These are phyloP conservation scores for Ophion slaviceki DNA, from an alignment of 2,888 invertebrate species.

Conservation along the genomic window DNA sequence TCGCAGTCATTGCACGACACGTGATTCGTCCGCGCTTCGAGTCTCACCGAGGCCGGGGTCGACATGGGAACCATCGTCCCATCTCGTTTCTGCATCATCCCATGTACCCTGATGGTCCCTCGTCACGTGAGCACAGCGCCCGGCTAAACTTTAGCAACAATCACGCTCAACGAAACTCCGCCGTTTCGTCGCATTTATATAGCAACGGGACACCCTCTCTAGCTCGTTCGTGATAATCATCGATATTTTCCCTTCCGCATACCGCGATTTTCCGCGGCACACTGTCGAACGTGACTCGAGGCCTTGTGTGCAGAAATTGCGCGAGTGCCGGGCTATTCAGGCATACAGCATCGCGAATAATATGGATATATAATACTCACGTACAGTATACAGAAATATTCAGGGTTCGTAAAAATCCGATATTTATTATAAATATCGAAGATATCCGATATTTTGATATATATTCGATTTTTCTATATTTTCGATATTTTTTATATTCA, in stretches of 20 bases:
- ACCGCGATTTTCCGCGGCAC: constrained; percentile 77
- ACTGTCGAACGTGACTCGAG: constrained; percentile 74
- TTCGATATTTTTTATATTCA: too few species aligned
- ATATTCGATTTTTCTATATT: too few species aligned
- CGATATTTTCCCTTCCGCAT: constrained; percentile 82
- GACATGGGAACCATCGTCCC: constrained; percentile 17
- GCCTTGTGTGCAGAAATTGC: constrained; percentile 60
- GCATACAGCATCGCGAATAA: constrained; percentile 43
- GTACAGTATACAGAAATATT: constrained; percentile 5
- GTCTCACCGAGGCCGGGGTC: neutral
- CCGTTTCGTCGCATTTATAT: constrained; percentile 21
- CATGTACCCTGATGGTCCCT: constrained; percentile 6
- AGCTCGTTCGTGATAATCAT: constrained; percentile 77
- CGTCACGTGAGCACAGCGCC: constrained; percentile 32
- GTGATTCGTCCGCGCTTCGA: neutral
- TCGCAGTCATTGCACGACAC: too few species aligned
- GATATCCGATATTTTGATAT: too few species aligned
- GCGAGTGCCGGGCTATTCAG: constrained; percentile 50
- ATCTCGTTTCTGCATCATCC: constrained; percentile 18
- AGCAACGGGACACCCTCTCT: constrained; percentile 44
- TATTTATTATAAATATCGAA: too few species aligned
- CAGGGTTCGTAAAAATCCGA: neutral
- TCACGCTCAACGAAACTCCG: neutral
- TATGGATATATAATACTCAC: constrained; percentile 32
- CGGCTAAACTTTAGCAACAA: constrained; percentile 15